phyloP scores from a whole-genome alignment of 2,888 invertebrate genomes.

The Atrina japonica region DNA sequence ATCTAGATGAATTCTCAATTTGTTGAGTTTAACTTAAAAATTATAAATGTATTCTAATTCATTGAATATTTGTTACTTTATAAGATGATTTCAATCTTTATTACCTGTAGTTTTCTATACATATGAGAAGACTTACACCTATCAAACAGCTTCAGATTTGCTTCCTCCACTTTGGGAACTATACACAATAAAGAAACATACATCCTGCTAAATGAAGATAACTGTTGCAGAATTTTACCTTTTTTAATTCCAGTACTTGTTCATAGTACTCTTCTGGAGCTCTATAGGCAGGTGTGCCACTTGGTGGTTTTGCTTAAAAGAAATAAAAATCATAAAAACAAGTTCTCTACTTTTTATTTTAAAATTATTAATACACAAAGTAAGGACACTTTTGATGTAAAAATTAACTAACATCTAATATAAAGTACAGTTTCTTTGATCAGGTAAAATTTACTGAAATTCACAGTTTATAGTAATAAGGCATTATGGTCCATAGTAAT shows the following conservation, averaged over 20 bases:
- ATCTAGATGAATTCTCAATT: not conserved
- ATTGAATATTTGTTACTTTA: not conserved
- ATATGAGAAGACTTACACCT: no score
- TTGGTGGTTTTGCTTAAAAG: constrained; percentile 66
- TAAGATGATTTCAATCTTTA: not conserved
- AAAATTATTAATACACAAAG: not conserved
- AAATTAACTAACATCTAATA: not conserved
- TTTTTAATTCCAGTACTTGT: constrained; percentile 77
- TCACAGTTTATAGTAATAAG: no score
- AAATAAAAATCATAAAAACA: not conserved
- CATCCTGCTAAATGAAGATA: no score
- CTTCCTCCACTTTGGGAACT: no score
- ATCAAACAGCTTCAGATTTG: no score
- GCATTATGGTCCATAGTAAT: no score
- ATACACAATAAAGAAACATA: no score
- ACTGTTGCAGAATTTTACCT: constrained; percentile 71
- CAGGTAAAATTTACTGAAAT: no score
- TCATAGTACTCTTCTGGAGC: constrained; percentile 80
- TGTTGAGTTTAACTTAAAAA: not conserved
- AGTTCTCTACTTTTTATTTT: no score
- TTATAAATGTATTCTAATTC: not conserved
- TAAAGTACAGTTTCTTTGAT: not conserved
- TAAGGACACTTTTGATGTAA: not conserved
- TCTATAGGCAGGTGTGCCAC: constrained; percentile 78
- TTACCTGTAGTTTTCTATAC: no score